Base-by-base conservation (phyloP, 2,113 vertebrate species). In the Scolopax mira region DNA sequence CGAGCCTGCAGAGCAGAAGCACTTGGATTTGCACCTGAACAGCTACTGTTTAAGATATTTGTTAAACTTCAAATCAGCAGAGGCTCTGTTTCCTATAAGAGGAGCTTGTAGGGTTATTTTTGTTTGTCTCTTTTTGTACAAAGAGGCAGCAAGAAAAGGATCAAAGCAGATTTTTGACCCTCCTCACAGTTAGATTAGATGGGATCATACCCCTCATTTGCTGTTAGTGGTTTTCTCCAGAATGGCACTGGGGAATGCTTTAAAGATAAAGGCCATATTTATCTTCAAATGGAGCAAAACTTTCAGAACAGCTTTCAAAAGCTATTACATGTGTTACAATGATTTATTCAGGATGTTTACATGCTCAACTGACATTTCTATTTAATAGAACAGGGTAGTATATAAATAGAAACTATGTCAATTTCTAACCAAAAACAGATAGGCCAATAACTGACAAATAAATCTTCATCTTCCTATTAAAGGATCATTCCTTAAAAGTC, bases 101-200 rank as follows among this genome's bases (percentile, higher is more conserved):
- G 44, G 7, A 83, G 23, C 19, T 60, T 79, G 55, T 4, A 31
- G 42, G 41, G 1, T 0, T 13, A 31, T 1, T 0, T 13, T 52
- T 28, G 51, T 28, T 51, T 51, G 23, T 25, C 13, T 51, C 51
- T 65, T 54, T 82, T 80, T 16, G 24, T 51, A 58, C 15, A 39
- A 5, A 3, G 39, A 84, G 19, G 72, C 51, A 71, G 46, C 33
- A 71, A 42, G 64, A 84, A 80, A 90, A 94, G 44, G 1, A 51
- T 2, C 18, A 3, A n/a, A 64, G 24, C 2, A 51, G 58, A 44
- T 72, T 61, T 64, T 51, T 61, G 39, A n/a, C 4, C 16, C 23
- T 35, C 6, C 31, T 51, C 35, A 18, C 5, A 19, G 31, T 48
- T 30, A 82, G 49, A 57, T 15, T 6, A 41, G 14, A 61, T 25